Evolutionary conservation across 2,797 vertebrate genomes (phyloP), one percentile per base, ranked within the genome.

Genomic region (Vespertilio murinus): DNA sequence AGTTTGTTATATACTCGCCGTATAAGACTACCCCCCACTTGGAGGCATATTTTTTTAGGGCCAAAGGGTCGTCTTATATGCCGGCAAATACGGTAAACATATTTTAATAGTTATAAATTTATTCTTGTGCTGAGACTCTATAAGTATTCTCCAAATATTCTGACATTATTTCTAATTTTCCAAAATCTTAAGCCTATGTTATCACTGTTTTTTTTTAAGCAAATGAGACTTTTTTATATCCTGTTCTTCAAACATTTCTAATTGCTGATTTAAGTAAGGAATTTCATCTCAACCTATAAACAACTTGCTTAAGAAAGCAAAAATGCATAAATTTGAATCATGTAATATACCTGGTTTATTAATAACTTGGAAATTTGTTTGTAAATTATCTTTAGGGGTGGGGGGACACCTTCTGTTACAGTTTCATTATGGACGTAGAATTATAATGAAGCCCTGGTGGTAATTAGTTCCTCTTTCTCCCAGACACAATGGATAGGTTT

Each of bases 91-190:
- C n/a, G n/a, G n/a, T n/a, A 78, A 79, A n/a, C 65, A 16, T 64
- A 42, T 91, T 91, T 30, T 79, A 33, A 94, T 91, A 71, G 12
- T 30, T 73, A 49, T 23, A 70, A 42, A 79, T 83, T 11, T 75
- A 80, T 70, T 74, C 25, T 75, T 92, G 1, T 83, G 18, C 40
- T 80, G 30, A 92, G 67, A 80, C 71, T 38, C 28, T 77, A 61
- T 4, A 88, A 80, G 54, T 81, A 52, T 69, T 90, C 54, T 71
- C 61, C 11, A 91, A 80, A 78, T 88, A 65, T 54, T 94, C 54
- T 67, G 11, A 61, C 13, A 88, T 71, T 93, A 88, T 73, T 90
- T 89, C 5, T 74, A 92, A 67, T 77, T 90, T 84, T 1, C 10
- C 35, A 42, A 88, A 81, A 64, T 2, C 22, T 78, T 81, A 88